Conservation (phyloP, 1,140 invertebrate genomes). For the Thaumatotibia leucotreta region DNA sequence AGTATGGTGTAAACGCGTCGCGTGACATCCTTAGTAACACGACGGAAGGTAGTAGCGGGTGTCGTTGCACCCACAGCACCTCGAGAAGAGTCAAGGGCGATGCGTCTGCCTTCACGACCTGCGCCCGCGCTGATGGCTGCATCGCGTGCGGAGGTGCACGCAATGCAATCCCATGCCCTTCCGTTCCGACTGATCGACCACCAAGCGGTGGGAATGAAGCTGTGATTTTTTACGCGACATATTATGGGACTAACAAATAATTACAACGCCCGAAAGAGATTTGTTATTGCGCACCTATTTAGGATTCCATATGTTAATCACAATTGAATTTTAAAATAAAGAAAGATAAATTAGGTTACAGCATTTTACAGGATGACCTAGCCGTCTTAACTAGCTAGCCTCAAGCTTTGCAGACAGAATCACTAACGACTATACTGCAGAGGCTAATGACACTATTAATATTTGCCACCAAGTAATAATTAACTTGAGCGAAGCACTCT, state of each 20-base stretch:
- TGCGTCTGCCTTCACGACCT: not conserved
- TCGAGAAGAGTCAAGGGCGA: slow-evolving; percentile 51
- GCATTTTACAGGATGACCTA: too few species aligned
- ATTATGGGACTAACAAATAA: too few species aligned
- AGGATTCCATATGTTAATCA: too few species aligned
- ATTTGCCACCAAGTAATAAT: too few species aligned
- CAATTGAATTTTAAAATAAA: too few species aligned
- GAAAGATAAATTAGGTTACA: too few species aligned
- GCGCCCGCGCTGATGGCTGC: slow-evolving; percentile 13
- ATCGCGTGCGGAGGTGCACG: slow-evolving; percentile 43
- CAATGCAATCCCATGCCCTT: slow-evolving; percentile 35
- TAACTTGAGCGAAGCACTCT: not conserved
- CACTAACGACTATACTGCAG: too few species aligned
- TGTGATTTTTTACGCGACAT: too few species aligned
- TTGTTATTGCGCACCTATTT: too few species aligned
- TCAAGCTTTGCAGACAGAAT: too few species aligned
- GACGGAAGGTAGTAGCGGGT: not conserved
- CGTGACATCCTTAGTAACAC: not conserved
- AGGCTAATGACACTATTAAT: not conserved
- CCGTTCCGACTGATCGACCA: slow-evolving; percentile 15
- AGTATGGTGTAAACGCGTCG: not conserved
- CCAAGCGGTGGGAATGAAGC: slow-evolving; percentile 29
- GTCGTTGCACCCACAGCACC: slow-evolving; percentile 50
- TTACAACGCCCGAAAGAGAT: too few species aligned
- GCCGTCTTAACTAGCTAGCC: too few species aligned